These are phyloP conservation scores for Beris morrisii DNA, from an alignment of 2,888 invertebrate genomes.

Conservation along the genomic window DNA sequence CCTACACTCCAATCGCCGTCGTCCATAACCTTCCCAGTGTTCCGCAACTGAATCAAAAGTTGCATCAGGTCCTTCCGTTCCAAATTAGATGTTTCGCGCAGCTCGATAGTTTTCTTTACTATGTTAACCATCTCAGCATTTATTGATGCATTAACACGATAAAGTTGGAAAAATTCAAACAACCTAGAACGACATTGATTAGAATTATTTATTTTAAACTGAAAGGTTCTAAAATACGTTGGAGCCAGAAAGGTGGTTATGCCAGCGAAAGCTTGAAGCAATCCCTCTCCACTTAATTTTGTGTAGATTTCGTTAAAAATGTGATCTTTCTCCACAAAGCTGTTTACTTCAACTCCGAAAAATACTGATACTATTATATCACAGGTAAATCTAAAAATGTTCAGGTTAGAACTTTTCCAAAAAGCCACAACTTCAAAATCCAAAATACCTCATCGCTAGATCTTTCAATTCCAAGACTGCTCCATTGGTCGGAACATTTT, in stretches of 20 bases:
- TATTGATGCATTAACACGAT: neutral
- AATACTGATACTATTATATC: constrained; percentile 58
- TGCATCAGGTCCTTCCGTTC: constrained; percentile 50
- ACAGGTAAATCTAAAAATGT: constrained; percentile 53
- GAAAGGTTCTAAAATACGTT: constrained; percentile 43
- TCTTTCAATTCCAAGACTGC: constrained; percentile 57
- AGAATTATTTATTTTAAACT: neutral
- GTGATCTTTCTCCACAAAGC: constrained; percentile 51
- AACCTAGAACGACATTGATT: constrained; percentile 26
- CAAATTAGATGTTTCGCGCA: constrained; percentile 47
- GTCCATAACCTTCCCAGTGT: constrained; percentile 39
- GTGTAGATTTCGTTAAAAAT: too few species aligned
- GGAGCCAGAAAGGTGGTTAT: constrained; percentile 46
- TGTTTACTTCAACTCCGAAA: constrained; percentile 56
- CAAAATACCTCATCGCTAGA: constrained; percentile 15
- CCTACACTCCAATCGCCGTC: constrained; percentile 34
- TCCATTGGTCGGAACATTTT: constrained; percentile 45
- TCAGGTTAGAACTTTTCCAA: too few species aligned
- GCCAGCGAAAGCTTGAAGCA: constrained; percentile 40
- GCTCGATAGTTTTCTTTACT: constrained; percentile 48
- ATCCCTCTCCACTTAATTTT: neutral
- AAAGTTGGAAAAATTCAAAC: constrained; percentile 13
- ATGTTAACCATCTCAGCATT: constrained; percentile 33
- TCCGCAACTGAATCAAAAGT: constrained; percentile 48
- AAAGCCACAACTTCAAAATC: too few species aligned